Evolutionary conservation across 1,140 invertebrate genomes (phyloP).

Genomic region (Phortica variegata): DNA sequence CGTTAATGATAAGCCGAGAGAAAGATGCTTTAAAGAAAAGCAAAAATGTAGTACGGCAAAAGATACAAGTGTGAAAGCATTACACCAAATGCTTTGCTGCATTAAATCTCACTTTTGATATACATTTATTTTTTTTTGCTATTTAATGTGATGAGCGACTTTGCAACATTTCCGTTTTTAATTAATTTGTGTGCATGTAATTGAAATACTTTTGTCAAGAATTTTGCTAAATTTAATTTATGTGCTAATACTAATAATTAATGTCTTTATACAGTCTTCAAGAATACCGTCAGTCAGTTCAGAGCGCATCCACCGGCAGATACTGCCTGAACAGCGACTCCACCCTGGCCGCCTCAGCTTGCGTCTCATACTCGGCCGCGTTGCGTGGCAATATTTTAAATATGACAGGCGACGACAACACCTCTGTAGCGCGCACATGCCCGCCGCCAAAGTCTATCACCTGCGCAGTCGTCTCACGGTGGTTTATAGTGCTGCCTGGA

Average conservation of each 20-base stretch:
- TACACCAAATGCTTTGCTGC: too few relatives aligned
- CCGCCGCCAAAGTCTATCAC: constrained; percentile 22
- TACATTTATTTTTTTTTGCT: too few relatives aligned
- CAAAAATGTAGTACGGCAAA: too few relatives aligned
- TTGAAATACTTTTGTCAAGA: constrained; percentile 28
- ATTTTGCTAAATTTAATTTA: background rate
- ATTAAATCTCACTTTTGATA: too few relatives aligned
- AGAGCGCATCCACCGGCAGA: constrained; percentile 23
- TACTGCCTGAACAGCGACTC: constrained; percentile 36
- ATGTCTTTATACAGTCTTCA: background rate
- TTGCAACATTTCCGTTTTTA: constrained; percentile 5
- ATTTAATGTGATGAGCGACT: too few relatives aligned
- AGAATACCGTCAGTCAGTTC: constrained; percentile 2
- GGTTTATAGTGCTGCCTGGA: constrained; percentile 28
- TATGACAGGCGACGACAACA: constrained; percentile 19
- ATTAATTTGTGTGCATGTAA: constrained; percentile 23
- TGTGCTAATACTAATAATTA: too few relatives aligned
- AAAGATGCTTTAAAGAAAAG: constrained; percentile 45
- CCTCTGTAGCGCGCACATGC: background rate
- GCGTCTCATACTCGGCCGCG: constrained; percentile 25
- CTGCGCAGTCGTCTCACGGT: constrained; percentile 30
- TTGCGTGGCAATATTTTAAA: constrained; percentile 32
- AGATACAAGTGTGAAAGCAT: too few relatives aligned
- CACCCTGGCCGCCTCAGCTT: constrained; percentile 34
- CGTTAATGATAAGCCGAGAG: constrained; percentile 44